Evolutionary conservation across 2,113 vertebrate genomes (phyloP), one percentile per base, ranked within the genome.

Genomic region (Apodemus speciosus): DNA sequence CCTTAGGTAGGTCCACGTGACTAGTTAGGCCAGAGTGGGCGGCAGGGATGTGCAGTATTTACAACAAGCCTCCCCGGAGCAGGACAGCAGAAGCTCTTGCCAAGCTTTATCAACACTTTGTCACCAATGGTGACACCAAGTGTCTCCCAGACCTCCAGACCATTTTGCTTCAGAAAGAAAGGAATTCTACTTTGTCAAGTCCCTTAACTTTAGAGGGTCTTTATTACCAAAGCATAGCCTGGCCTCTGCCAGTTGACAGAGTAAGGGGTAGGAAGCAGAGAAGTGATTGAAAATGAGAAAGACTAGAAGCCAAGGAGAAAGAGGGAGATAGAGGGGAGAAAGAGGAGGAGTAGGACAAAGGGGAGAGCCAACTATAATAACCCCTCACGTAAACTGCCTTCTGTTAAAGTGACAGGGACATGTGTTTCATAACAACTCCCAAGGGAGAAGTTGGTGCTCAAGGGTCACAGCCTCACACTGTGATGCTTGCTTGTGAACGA

Each of bases 141-240:
- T 21, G 43, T 76, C 89, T 62, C 58, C 72, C 66, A 51, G 72
- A 72, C 25, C 32, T 85, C 85, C 69, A 40, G 38, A 64, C 9
- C 49, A 43, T 85, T 32, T 92, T 87, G 62, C 95, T 96, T 62
- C 58, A 35, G 4, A 46, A 43, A 91, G 49, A 89, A 91, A 79
- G 20, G 71, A 94, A 83, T 60, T 81, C 68, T 40, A 16, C 43
- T n/a, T 14, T 40, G 30, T 9, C 27, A 38, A 71, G 32, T 8
- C 56, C 69, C 81, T 69, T 66, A 88, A 64, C n/a, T 56, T 72
- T 56, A 93, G 32, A 91, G 88, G 15, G 58, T 76, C 4, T 77
- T 79, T 56, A 62, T 71, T 53, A 73, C 35, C 15, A 20, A 40
- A 51, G 23, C 21, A 51, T 46, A 64, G 40, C 1, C 4, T 49